Evolutionary conservation across 2,888 invertebrate genomes (phyloP), one percentile per base, ranked within the genome.

Genomic region (Chymomyza caudatula): DNA sequence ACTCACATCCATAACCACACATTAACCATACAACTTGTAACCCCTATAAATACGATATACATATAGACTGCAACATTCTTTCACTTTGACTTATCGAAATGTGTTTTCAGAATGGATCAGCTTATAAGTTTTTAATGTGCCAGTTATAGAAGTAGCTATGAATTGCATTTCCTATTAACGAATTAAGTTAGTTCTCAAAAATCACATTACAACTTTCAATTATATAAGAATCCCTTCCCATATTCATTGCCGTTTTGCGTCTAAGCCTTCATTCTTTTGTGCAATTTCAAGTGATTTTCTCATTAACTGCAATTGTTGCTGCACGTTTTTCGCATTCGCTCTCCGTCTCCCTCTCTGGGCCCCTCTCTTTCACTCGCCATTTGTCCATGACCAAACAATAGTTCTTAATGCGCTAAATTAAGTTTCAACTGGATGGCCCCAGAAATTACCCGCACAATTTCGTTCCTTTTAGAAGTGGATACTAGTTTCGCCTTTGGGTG

Each of bases 321-420:
- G 83, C 83, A 80, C 80, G 77, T 20, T 52, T 73, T 73, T 68
- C 59, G 53, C 29, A 37, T 51, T 49, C 58, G 65, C 63, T 13
- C 23, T 19, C 15, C 1, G 20, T 15, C n/a, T 1, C 6, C 13
- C 19, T 22, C 4, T 55, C 60, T 57, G 29, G 17, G 58, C 58
- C 22, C 63, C 43, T 65, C 55, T 57, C 51, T 61, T 47, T 13
- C 47, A 17, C 19, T 47, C 1, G 44, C 43, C 15, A 4, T 44
- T 51, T 51, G 11, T 11, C 13, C 20, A 20, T 19, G 51, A 6
- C 60, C 51, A 58, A 70, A 80, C 81, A 80, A 80, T 84, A 81
- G 78, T 78, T 80, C 81, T 80, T 84, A 80, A 80, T 84, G 81
- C 76, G 84, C 79, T 63, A 81, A 80, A 80, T 80, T 80, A 80